A percentile compares a stretch with the other conserved stretches of the same genome.
Evolutionary conservation across 2,888 invertebrate species (phyloP).

Genomic region (Thumatha senex): DNA sequence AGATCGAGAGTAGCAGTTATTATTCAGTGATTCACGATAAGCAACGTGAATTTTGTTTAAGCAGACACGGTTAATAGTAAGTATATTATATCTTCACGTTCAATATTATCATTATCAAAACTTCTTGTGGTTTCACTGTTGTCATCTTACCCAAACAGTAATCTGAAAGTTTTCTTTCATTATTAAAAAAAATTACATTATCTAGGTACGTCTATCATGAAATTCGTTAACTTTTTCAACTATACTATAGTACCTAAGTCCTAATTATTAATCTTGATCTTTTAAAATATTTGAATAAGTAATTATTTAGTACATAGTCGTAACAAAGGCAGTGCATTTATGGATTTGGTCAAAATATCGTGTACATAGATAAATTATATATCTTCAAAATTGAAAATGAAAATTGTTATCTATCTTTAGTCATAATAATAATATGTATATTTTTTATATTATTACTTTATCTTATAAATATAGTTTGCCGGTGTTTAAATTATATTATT

Average conservation of each 20-base stretch:
- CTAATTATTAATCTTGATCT: no score
- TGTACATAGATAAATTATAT: neutral
- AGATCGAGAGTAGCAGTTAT: no score
- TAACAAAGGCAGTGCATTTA: constrained; percentile 40
- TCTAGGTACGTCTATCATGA: neutral
- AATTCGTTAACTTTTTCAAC: no score
- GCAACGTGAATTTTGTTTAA: no score
- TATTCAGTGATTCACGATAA: no score
- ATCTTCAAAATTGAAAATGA: neutral
- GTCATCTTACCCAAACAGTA: no score
- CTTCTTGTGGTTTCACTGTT: neutral
- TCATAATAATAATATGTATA: neutral
- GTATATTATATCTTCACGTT: neutral
- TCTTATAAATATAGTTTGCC: no score
- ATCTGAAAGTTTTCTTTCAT: no score
- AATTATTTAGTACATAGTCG: neutral
- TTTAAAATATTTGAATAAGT: neutral
- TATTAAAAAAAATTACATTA: no score
- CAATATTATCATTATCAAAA: neutral
- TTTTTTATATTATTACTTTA: neutral
- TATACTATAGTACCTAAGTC: no score
- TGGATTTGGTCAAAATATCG: constrained; percentile 9
- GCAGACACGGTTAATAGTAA: neutral
- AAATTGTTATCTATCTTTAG: neutral
- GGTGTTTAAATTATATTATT: no score